These are phyloP conservation scores for Luehdorfia chinensis DNA, from an alignment of 1,140 invertebrate species.

Conservation along the genomic window DNA sequence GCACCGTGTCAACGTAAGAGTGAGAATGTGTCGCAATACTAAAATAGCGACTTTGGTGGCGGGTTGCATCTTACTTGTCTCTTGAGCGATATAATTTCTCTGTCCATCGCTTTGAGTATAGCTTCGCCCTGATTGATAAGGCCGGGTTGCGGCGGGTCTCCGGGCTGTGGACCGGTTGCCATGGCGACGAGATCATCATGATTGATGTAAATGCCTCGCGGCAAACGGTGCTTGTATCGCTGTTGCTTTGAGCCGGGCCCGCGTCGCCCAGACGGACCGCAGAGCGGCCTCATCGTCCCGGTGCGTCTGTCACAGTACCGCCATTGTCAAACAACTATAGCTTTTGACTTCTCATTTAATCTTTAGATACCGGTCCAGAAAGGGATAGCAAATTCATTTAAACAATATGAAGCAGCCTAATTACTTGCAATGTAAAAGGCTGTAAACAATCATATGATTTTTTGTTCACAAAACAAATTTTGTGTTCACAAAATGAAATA, in stretches of 20 bases:
- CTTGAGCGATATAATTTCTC: constrained; percentile 95
- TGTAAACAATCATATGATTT: too few species aligned
- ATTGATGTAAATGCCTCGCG: constrained; percentile 97
- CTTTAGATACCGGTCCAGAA: too few species aligned
- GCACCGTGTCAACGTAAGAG: constrained; percentile 39
- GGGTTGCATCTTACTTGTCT: constrained; percentile 84
- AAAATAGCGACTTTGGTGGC: constrained; percentile 41
- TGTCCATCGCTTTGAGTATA: constrained; percentile 93
- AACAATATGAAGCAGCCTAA: not conserved
- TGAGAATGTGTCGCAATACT: constrained; percentile 54
- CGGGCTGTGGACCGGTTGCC: constrained; percentile 83
- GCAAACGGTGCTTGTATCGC: constrained; percentile 93
- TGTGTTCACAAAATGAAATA: too few species aligned
- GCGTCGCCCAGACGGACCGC: constrained; percentile 78
- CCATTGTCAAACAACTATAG: too few species aligned
- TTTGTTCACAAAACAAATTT: too few species aligned
- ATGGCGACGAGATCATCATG: constrained; percentile 95
- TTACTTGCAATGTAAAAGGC: too few species aligned
- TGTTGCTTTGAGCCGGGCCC: constrained; percentile 79
- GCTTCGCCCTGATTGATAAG: constrained; percentile 86
- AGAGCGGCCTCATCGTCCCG: constrained; percentile 85
- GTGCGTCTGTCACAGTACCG: constrained; percentile 81
- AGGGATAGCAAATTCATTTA: not conserved
- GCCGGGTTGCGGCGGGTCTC: constrained; percentile 58
- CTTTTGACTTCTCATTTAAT: too few species aligned